These are phyloP conservation scores for Morinoia aosen DNA, from an alignment of 2,888 invertebrate genomes.

Conservation along the genomic window DNA sequence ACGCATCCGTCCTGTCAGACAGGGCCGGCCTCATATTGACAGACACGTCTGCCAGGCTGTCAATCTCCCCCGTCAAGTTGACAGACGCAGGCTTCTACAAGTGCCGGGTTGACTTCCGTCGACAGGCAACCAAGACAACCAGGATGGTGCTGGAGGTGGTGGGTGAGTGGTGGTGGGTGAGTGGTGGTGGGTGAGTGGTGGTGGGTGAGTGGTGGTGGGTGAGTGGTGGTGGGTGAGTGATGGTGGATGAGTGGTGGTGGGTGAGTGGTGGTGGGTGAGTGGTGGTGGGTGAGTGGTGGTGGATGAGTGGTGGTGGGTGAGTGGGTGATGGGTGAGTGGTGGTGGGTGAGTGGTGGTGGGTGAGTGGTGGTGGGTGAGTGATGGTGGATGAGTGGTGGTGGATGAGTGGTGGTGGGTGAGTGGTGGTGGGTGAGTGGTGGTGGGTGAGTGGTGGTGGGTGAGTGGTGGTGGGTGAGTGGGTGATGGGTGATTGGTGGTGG, in stretches of 20 bases:
- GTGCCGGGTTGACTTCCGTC: conserved; percentile 61
- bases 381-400: neutral
- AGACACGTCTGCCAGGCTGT: conserved; percentile 55
- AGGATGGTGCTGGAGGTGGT: conserved; percentile 58
- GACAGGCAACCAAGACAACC: conserved; percentile 62
- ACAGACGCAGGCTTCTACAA: conserved; percentile 61
- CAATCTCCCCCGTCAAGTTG: conserved; percentile 52
- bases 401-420: neutral
- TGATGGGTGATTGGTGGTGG: no score
- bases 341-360: no score
- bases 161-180: no score
- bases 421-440: conserved; percentile 7
- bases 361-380: no score
- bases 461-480: no score
- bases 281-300: conserved; percentile 15
- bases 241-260: no score
- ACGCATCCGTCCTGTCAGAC: conserved; percentile 59
- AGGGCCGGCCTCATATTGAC: conserved; percentile 57
- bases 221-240: conserved; percentile 1
- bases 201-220: no score
- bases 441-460: neutral
- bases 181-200: no score
- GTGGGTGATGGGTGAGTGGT: conserved; percentile 39
- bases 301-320: no score
- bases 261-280: no score